Conservation (phyloP, 2,113 vertebrate genomes). For the Anthoscopus minutus region DNA sequence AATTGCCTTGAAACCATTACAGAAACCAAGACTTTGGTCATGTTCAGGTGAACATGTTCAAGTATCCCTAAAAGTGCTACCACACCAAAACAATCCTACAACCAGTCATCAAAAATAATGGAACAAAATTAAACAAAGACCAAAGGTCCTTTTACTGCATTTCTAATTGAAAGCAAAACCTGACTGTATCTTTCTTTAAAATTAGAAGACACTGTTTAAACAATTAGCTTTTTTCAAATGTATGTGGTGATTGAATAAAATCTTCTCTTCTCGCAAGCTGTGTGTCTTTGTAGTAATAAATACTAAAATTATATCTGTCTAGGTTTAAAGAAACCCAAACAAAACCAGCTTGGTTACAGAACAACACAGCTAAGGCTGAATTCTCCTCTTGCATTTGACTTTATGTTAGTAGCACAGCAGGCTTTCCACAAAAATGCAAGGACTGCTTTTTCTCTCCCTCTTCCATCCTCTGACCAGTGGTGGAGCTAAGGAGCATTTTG, state of each 20-base stretch:
- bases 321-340: neutral
- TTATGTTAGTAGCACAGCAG: neutral
- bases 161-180: neutral
- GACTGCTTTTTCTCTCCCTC: neutral
- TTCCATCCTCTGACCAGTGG: neutral
- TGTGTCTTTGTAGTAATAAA: neutral
- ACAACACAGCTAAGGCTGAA: neutral
- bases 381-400: neutral
- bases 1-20: neutral
- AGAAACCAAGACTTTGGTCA: neutral
- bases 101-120: neutral
- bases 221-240: neutral
- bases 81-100: neutral
- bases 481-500: neutral
- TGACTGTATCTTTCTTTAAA: neutral
- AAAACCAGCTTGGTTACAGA: neutral
- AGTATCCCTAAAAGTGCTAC: neutral
- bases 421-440: neutral
- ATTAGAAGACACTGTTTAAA: neutral
- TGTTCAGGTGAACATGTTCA: neutral
- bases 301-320: neutral
- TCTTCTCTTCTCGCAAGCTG: neutral
- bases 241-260: slow-evolving; percentile 6
- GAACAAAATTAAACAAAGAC: neutral
- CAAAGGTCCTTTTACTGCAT: neutral